Conservation (phyloP, 2,113 vertebrate genomes). For the Gracilinanus agilis region DNA sequence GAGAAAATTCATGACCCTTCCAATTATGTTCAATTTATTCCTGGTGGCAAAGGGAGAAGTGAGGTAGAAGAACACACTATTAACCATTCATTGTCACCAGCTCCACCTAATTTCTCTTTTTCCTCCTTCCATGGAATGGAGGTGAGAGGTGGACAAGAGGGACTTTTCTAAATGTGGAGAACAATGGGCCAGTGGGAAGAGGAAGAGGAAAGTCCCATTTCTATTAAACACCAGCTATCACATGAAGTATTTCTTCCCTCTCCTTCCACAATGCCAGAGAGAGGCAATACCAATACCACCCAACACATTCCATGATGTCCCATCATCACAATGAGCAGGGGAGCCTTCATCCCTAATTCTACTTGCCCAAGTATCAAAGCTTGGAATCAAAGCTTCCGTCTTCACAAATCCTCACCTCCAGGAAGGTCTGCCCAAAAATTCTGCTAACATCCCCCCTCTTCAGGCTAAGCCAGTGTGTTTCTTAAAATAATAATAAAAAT, state of each 20-base stretch:
- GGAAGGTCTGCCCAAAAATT: background rate
- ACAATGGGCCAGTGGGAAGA: background rate
- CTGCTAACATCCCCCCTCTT: background rate
- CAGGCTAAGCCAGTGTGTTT: background rate
- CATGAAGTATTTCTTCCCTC: background rate
- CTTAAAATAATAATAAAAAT: background rate
- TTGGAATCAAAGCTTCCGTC: background rate
- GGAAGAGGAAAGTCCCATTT: background rate
- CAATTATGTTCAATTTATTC: background rate
- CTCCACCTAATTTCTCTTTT: background rate
- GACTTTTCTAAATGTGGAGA: background rate
- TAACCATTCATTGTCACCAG: background rate
- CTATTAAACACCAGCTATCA: background rate
- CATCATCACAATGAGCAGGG: background rate
- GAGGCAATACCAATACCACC: slow-evolving; percentile 36
- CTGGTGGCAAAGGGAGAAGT: background rate
- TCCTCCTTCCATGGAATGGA: background rate
- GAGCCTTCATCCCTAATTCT: background rate
- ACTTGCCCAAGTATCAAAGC: background rate
- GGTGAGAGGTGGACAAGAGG: background rate
- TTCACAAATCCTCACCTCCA: background rate
- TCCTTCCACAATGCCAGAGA: background rate
- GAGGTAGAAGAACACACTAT: background rate
- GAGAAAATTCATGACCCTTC: background rate
- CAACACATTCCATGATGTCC: background rate